Evolutionary conservation across 1,140 invertebrate genomes (phyloP).

Genomic region (Dinothrombium tinctorium): DNA sequence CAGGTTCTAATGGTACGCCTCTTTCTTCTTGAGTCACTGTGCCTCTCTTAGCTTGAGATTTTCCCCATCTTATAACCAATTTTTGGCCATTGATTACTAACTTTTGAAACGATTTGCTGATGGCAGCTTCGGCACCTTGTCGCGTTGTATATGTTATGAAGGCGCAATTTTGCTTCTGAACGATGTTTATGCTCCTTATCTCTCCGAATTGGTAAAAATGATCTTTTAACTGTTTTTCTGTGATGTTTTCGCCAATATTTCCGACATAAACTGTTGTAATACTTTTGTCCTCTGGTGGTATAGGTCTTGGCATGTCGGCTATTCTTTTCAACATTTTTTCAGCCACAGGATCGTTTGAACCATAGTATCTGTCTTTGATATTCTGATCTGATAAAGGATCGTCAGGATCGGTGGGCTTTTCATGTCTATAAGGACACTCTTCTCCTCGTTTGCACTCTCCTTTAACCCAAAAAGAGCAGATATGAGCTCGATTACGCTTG

Average conservation of each 20-base stretch:
- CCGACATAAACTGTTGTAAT: conserved; percentile 91
- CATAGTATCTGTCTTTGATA: conserved; percentile 95
- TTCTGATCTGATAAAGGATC: conserved; percentile 98
- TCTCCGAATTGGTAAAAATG: conserved; percentile 99
- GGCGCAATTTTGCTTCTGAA: conserved; percentile 80
- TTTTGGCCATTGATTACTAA: conserved; percentile 60
- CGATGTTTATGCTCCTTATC: conserved; percentile 72
- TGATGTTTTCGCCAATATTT: conserved; percentile 64
- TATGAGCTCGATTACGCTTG: conserved; percentile 91
- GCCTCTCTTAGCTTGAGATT: conserved; percentile 44
- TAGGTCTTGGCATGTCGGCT: conserved; percentile 69
- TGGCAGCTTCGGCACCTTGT: conserved; percentile 65
- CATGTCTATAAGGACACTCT: conserved; percentile 96
- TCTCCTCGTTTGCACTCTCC: conserved; percentile 92
- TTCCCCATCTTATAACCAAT: conserved; percentile 89
- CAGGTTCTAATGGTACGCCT: conserved; percentile 39
- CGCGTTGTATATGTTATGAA: conserved; percentile 90
- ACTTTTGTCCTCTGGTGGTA: conserved; percentile 79
- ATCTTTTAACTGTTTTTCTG: conserved; percentile 69
- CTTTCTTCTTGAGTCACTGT: conserved; percentile 17
- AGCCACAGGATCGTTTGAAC: conserved; percentile 93
- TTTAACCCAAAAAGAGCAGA: conserved; percentile 99
- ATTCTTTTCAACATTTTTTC: conserved; percentile 85
- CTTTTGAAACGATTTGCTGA: conserved; percentile 90
- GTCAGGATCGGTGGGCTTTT: conserved; percentile 97